Evolutionary conservation across 37 sponge, comb jelly and placozoan species (phyloP).

Genomic region (Aphrocallistes beatrix): DNA sequence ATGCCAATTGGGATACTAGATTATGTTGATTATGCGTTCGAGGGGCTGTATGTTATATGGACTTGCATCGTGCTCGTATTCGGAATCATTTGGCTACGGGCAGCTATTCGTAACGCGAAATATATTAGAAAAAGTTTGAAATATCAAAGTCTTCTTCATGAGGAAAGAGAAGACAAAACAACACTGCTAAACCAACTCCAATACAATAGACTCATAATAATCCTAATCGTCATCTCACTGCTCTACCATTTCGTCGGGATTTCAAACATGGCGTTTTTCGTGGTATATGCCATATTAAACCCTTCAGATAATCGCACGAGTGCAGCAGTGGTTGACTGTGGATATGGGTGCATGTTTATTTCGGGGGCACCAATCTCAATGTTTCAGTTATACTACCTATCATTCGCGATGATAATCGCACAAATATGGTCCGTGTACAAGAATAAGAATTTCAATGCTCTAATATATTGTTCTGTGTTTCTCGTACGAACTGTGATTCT

Average conservation of each 20-base stretch:
- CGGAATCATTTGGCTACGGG: neutral
- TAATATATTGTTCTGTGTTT: neutral
- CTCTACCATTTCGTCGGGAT: neutral
- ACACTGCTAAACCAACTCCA: neutral
- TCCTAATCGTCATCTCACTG: neutral
- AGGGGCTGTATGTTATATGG: constrained; percentile 1
- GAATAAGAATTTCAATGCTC: neutral
- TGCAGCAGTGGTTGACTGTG: neutral
- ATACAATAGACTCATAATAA: neutral
- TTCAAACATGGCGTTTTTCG: neutral
- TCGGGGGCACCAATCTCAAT: neutral
- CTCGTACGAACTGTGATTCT: neutral
- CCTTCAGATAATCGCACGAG: neutral
- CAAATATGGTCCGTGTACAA: neutral
- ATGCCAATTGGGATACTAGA: neutral
- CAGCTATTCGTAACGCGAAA: neutral
- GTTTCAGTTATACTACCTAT: neutral
- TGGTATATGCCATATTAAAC: neutral
- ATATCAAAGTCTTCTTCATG: neutral
- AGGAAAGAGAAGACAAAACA: neutral
- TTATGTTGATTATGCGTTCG: neutral
- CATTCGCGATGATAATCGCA: constrained; percentile 2
- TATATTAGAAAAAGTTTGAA: neutral
- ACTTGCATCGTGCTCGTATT: neutral
- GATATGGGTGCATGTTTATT: neutral